Percentiles rank a stretch among this genome's conserved stretches.
These are phyloP conservation scores for Bubo bubo DNA, from an alignment of 2,113 vertebrate genomes.

Conservation along the genomic window DNA sequence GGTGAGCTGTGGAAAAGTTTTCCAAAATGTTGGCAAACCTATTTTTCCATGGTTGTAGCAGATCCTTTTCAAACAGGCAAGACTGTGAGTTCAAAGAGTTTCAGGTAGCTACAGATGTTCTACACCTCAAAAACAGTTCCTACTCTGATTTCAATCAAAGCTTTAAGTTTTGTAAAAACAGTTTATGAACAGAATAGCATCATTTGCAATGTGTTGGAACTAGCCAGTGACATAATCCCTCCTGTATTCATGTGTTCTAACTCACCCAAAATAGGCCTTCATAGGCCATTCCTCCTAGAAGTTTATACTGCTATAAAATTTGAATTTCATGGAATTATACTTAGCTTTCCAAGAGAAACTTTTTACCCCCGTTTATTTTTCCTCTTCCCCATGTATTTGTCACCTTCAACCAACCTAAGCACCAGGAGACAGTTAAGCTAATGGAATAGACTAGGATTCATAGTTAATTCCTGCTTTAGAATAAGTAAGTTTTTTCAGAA, in stretches of 20 bases:
- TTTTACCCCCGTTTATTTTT: neutral
- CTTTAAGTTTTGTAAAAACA: neutral
- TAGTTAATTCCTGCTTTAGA: neutral
- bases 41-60: neutral
- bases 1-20: neutral
- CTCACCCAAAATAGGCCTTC: neutral
- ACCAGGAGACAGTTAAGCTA: neutral
- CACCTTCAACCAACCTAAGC: neutral
- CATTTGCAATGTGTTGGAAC: neutral
- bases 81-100: neutral
- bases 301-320: neutral
- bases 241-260: rapidly evolving
- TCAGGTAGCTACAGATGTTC: neutral
- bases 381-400: neutral
- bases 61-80: neutral
- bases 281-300: neutral
- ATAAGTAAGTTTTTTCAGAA: neutral
- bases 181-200: neutral
- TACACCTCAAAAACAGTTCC: neutral
- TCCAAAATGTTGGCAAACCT: rapidly evolving
- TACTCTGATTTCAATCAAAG: neutral
- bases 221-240: neutral
- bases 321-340: neutral
- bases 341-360: neutral
- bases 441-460: neutral